A percentile compares a stretch with the other conserved stretches of the same genome.
These are phyloP conservation scores for Lophotriccus pileatus DNA, from an alignment of 2,797 vertebrate genomes.

Conservation along the genomic window DNA sequence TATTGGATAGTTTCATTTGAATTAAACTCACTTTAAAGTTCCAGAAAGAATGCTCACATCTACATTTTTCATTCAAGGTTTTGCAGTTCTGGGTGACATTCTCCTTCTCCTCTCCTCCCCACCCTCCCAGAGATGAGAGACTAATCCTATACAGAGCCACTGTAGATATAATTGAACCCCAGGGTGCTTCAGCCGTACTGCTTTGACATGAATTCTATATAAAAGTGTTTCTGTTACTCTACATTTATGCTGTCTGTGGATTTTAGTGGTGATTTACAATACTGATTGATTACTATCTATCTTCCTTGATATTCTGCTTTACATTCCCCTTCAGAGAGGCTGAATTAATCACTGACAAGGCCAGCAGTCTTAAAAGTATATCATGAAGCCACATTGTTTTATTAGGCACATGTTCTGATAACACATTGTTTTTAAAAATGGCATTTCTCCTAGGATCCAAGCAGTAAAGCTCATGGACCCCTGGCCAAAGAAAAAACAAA, in stretches of 20 bases:
- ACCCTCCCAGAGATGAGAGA: conserved; percentile 16
- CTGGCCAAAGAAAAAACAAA: background rate
- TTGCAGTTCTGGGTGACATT: conserved; percentile 52
- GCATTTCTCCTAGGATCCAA: background rate
- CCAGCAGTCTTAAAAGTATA: conserved; percentile 23
- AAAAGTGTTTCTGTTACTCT: conserved; percentile 33
- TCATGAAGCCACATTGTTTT: background rate
- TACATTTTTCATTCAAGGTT: conserved; percentile 60
- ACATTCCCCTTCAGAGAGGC: conserved; percentile 37
- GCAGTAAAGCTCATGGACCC: background rate
- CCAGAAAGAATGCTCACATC: background rate
- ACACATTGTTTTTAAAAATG: background rate
- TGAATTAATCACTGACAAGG: conserved; percentile 62
- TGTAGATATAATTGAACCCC: conserved; percentile 43
- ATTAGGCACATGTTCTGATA: background rate
- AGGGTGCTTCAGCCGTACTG: conserved; percentile 8
- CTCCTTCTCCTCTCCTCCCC: background rate
- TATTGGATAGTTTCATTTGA: conserved; percentile 64
- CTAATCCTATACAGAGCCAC: background rate
- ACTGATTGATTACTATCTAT: conserved; percentile 64
- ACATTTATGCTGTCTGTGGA: conserved; percentile 35
- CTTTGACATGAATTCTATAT: conserved; percentile 49
- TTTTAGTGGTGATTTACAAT: conserved; percentile 53
- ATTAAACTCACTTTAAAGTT: conserved; percentile 64
- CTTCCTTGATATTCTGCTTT: conserved; percentile 42